phyloP scores from a whole-genome alignment of 2,113 vertebrate genomes.

The Rhea pennata region DNA sequence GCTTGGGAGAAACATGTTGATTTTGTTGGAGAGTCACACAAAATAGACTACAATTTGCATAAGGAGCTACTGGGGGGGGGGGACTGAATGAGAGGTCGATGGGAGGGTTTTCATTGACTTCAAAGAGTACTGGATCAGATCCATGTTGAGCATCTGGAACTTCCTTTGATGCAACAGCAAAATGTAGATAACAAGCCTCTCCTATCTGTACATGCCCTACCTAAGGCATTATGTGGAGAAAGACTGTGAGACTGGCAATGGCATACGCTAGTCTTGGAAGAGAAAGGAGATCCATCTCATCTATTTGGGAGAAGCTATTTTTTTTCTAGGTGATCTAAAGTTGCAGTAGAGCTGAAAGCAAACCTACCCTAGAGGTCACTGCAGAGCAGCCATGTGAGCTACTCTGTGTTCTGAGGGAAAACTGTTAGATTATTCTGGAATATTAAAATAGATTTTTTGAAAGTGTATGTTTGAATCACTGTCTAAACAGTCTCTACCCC shows the following conservation, averaged over 20 bases:
- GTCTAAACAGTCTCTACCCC: too few relatives aligned
- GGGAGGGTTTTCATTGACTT: slow-evolving; percentile 48
- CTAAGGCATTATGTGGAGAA: neutral
- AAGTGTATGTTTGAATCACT: neutral
- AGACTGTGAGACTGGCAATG: neutral
- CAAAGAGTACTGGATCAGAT: slow-evolving; percentile 52
- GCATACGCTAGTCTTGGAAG: neutral
- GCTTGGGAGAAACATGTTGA: neutral
- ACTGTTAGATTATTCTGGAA: neutral
- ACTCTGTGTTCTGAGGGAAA: neutral
- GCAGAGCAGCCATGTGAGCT: neutral
- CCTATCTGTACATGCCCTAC: neutral
- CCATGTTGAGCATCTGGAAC: slow-evolving; percentile 44
- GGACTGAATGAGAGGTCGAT: neutral
- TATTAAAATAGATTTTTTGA: neutral
- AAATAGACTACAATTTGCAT: slow-evolving; percentile 44
- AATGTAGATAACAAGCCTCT: neutral
- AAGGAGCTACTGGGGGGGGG: slow-evolving; percentile 34
- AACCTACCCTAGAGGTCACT: neutral
- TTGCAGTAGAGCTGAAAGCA: neutral
- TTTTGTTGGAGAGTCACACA: slow-evolving; percentile 19
- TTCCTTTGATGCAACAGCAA: slow-evolving; percentile 58
- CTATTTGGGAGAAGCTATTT: neutral
- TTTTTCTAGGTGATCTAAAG: neutral
- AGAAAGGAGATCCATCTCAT: neutral